Percentiles rank a stretch among this genome's conserved stretches.
phyloP scores from a whole-genome alignment of 2,797 vertebrate genomes.

The Pempheris klunzingeri region DNA sequence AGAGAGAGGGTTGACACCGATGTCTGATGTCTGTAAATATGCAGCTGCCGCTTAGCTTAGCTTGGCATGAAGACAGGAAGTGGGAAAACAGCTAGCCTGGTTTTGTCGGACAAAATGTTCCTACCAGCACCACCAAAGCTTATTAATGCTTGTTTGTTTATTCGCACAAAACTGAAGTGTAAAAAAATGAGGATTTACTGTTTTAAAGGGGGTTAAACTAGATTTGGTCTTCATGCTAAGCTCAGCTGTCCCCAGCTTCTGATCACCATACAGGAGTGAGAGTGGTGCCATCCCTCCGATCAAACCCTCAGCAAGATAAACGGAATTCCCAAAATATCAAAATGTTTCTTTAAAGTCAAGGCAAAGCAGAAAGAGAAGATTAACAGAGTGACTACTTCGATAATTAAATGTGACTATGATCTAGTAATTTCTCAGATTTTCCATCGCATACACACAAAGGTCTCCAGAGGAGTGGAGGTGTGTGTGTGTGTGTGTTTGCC shows the following conservation, averaged over 20 bases:
- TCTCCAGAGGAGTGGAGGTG: conserved; percentile 28
- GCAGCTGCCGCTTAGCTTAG: not conserved
- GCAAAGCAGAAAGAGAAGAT: not conserved
- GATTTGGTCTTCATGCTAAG: not conserved
- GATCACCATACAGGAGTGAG: not conserved
- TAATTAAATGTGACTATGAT: conserved; percentile 34
- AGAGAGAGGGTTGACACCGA: too few species aligned
- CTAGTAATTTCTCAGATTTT: conserved; percentile 2
- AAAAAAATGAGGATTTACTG: not conserved
- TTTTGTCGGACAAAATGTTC: too few species aligned
- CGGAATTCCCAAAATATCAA: not conserved
- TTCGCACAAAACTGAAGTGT: not conserved
- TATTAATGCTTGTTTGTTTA: not conserved
- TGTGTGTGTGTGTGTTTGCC: not conserved
- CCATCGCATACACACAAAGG: not conserved
- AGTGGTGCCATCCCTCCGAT: not conserved
- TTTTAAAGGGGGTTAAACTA: too few species aligned
- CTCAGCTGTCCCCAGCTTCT: not conserved
- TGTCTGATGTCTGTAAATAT: not conserved
- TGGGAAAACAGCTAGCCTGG: too few species aligned
- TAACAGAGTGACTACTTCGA: not conserved
- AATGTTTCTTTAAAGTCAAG: not conserved
- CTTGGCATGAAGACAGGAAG: not conserved
- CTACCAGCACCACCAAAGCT: not conserved
- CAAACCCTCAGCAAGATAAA: not conserved